Base-by-base conservation (phyloP, 2,797 vertebrate species). In the Sebastes baramenuke region DNA sequence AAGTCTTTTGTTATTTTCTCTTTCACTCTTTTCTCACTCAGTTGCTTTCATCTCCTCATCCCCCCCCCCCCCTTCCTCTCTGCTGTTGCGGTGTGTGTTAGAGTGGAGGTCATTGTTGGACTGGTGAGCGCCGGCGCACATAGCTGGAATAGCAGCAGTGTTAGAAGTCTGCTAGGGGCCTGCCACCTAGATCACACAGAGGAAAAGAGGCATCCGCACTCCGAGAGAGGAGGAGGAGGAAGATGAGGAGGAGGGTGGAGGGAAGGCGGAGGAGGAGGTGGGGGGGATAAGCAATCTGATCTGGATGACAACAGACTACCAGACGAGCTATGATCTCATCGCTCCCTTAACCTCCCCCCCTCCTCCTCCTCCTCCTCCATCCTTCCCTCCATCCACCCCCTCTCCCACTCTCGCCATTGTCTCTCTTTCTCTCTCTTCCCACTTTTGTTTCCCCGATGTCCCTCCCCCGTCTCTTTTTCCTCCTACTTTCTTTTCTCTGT, bases 261-360 rank as follows among this genome's bases (percentile, higher is more conserved):
- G 72, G 79, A 55, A 78, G 72, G 13, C 67, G 75, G 66, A 73
- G 27, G 67, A 22, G 73, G 70, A 12, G 38, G 30, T n/a, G 56
- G 25, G 75, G 80, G 82, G 77, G 78, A 69, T 80, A 84, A 91
- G 93, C 92, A 95, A 96, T 95, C 94, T 94, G 96, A 96, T 94
- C 95, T 93, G 94, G 92, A 95, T 96, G 96, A 96, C 95, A 96
- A 94, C 95, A 96, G 95, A 95, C 95, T 96, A 95, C 91, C 89
- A 96, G 94, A 96, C 91, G 86, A 95, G 94, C 95, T 92, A 96
- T 96, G 95, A 96, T 95, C 96, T 96, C 95, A 96, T 96, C 93
- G 75, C 84, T 89, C 91, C 86, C 88, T 91, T 89, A 89, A 88
- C 86, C 88, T 86, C 90, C 80, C 87, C 74, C 67, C 61, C 36